phyloP scores from a whole-genome alignment of 2,888 invertebrate species.

The Heteromurus nitidus region DNA sequence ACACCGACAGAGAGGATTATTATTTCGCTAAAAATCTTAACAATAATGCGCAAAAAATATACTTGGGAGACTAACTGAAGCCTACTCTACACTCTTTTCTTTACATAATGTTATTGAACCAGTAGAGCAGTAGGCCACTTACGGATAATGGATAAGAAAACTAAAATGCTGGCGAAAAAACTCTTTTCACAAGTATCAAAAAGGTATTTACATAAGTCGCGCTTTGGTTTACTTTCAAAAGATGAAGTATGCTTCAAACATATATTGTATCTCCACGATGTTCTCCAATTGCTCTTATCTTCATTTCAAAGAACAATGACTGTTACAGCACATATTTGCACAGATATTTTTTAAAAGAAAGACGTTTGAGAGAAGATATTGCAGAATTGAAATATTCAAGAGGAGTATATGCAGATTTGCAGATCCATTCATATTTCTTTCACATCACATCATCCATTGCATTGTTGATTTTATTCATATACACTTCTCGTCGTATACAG shows the following conservation, averaged over 20 bases:
- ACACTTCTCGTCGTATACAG: background rate
- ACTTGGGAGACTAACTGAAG: too few relatives aligned
- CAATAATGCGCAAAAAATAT: too few relatives aligned
- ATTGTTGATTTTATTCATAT: background rate
- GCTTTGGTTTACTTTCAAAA: constrained; percentile 26
- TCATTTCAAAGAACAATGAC: constrained; percentile 2
- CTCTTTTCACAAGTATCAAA: constrained; percentile 24
- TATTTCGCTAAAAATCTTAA: too few relatives aligned
- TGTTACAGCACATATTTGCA: background rate
- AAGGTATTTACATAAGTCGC: constrained; percentile 29
- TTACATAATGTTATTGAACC: constrained; percentile 29
- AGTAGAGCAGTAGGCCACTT: constrained; percentile 60
- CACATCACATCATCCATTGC: background rate
- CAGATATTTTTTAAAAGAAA: background rate
- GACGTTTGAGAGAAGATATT: background rate
- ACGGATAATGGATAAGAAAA: constrained; percentile 10
- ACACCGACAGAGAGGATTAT: too few relatives aligned
- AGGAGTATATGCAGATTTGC: background rate
- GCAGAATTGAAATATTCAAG: background rate
- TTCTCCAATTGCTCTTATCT: background rate
- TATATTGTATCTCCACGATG: background rate
- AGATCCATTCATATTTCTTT: constrained; percentile 9
- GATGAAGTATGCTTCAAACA: background rate
- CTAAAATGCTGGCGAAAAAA: constrained; percentile 8
- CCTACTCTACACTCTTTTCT: too few relatives aligned